Evolutionary conservation across 2,888 invertebrate species (phyloP).

Genomic region (Apantesis nais): DNA sequence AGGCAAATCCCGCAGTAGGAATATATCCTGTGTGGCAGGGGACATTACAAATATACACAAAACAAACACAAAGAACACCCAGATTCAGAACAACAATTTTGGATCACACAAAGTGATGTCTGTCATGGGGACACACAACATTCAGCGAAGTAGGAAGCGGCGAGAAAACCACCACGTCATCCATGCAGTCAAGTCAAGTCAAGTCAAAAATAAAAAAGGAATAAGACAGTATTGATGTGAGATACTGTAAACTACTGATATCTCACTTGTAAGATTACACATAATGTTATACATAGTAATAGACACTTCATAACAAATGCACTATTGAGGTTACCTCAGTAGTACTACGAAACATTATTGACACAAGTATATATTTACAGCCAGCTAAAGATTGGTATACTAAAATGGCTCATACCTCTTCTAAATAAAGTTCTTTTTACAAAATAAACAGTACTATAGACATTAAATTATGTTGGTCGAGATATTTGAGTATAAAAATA

Average conservation of each 20-base stretch:
- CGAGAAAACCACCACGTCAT: too few relatives aligned
- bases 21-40: too few relatives aligned
- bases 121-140: too few relatives aligned
- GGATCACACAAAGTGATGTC: too few relatives aligned
- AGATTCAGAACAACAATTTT: too few relatives aligned
- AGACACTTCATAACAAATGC: neutral
- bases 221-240: neutral
- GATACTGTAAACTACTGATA: neutral
- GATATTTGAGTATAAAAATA: slow-evolving; percentile 6
- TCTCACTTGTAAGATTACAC: neutral
- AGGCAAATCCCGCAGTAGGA: too few relatives aligned
- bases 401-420: neutral
- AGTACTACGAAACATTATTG: slow-evolving; percentile 1
- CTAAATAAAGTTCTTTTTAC: neutral
- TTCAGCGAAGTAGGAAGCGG: too few relatives aligned
- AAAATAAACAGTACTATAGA: neutral
- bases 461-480: neutral
- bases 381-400: neutral
- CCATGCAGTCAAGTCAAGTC: too few relatives aligned
- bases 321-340: neutral
- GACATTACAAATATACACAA: too few relatives aligned
- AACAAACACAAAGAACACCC: too few relatives aligned
- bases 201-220: too few relatives aligned
- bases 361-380: slow-evolving; percentile 1
- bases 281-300: slow-evolving; percentile 1